Base-by-base conservation (phyloP, 2,113 vertebrate genomes). In the Pundamilia nyererei region DNA sequence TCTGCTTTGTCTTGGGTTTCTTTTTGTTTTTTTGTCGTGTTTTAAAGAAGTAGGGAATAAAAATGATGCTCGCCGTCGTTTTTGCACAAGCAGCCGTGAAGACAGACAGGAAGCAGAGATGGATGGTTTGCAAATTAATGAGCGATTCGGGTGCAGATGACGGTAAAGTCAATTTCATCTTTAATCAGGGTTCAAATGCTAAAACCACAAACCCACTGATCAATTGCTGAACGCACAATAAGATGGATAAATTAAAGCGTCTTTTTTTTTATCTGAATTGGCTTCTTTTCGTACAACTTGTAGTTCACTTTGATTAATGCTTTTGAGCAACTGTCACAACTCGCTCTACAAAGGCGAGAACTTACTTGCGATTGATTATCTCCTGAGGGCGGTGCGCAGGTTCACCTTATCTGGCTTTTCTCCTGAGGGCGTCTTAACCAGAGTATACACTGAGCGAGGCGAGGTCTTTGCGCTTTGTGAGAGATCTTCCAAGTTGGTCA, bases 311-410 rank as follows among this genome's bases (percentile, higher is more conserved):
- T 53, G 86, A 92, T 89, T 87, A 35, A 62, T 15, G 85, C 13
- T 88, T 79, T 70, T 89, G 90, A 87, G 83, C 75, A 79, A 8
- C 45, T 77, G 17, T 51, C 72, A 33, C 83, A 84, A 79, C 38
- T 45, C 3, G 51, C 42, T 84, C 58, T 75, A 49, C 21, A 24
- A 42, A 62, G 84, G 51, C 81, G 4, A 9, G 14, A 81, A 42
- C 17, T 77, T 77, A 19, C 24, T n/a, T 77, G 45, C 13, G 10
- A 75, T 51, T 2, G 62, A 90, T 86, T 15, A 47, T 21, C 51
- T 80, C 68, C 24, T 55, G 21, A 54, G 80, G 80, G 55, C 13
- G 1, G 56, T 21, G 7, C 11, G 6, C 79, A 19, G 24, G 45
- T 81, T 85, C 15, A 11, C 79, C 31, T 40, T 4, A 53, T 19